Conservation (phyloP, 2,888 invertebrate genomes). For the Seira musarum region DNA sequence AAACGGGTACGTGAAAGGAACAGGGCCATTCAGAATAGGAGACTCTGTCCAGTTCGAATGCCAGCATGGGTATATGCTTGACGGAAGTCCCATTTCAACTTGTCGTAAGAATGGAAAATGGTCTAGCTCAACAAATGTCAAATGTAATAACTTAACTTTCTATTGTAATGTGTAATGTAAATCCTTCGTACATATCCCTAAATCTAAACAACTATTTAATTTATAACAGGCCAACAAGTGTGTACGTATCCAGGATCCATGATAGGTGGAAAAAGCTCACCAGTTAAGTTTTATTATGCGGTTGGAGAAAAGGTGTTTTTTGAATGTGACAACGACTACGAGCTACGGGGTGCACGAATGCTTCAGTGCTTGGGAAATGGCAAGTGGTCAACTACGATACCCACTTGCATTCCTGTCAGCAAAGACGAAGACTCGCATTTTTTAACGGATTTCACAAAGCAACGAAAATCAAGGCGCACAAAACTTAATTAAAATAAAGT, state of each 20-base stretch:
- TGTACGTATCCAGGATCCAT: slow-evolving; percentile 91
- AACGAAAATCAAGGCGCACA: slow-evolving; percentile 37
- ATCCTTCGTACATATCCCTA: not conserved
- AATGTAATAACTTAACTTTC: slow-evolving; percentile 81
- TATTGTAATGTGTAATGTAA: not conserved
- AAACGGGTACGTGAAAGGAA: slow-evolving; percentile 85
- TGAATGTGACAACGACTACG: slow-evolving; percentile 84
- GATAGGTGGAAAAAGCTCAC: slow-evolving; percentile 88
- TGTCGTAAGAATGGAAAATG: slow-evolving; percentile 87
- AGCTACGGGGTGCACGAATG: slow-evolving; percentile 84
- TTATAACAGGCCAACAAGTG: slow-evolving; percentile 80
- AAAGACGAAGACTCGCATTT: slow-evolving; percentile 21
- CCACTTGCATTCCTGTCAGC: slow-evolving; percentile 76
- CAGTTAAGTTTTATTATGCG: slow-evolving; percentile 90
- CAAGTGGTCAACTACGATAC: slow-evolving; percentile 90
- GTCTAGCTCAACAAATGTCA: slow-evolving; percentile 89
- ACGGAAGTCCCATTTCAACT: slow-evolving; percentile 90
- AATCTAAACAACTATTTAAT: slow-evolving; percentile 18
- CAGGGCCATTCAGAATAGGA: slow-evolving; percentile 85
- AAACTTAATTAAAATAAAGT: not conserved
- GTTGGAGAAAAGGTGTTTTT: slow-evolving; percentile 89
- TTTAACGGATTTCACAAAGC: not conserved
- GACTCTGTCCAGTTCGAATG: slow-evolving; percentile 91
- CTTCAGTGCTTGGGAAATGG: slow-evolving; percentile 85
- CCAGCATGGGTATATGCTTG: slow-evolving; percentile 90